Evolutionary conservation across 2,888 invertebrate species (phyloP), one percentile per base, ranked within the genome.

Genomic region (Brenthis daphne): DNA sequence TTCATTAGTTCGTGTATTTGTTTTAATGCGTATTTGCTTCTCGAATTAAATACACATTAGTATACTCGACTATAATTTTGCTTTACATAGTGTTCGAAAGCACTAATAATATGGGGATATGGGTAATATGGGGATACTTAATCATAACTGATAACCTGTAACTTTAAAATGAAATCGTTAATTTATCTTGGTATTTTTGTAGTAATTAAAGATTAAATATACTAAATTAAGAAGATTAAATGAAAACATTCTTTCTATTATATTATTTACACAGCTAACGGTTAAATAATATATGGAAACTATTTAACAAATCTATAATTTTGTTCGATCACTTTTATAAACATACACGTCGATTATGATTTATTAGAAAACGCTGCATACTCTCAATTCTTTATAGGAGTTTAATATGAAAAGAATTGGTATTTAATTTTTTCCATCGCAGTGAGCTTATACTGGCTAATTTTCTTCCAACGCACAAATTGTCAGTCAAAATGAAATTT

Each of bases 1-100:
- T 75, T 74, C 73, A 71, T 68, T 70, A 68, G 58, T 51, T 65
- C 63, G 56, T 65, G 53, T 67, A 58, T 67, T 72, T 67, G 65
- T 68, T 64, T 70, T 47, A 68, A 72, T 64, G 56, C 37, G 13
- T 58, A 37, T 68, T 66, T 65, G 64, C 54, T 57, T 48, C 64
- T 70, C 33, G 64, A 67, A 69, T 68, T 73, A 58, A 71, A 68
- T 70, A 16, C 51, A 68, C 56, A 69, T 69, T 65, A 67, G 68
- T 61, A 50, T 43, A 20, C 11, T 14, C 11, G 20, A 20, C 16
- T 63, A n/a, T 60, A 50, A 50, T 48, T 24, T 14, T 58, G 43
- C 43, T 24, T 20, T 47, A 43, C 47, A 24, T 24, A 50, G 29
- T 14, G n/a, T 33, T 60, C 11, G 37, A 43, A 43, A 43, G 11